Base-by-base conservation (phyloP, 2,113 vertebrate genomes). In the Fulica atra region DNA sequence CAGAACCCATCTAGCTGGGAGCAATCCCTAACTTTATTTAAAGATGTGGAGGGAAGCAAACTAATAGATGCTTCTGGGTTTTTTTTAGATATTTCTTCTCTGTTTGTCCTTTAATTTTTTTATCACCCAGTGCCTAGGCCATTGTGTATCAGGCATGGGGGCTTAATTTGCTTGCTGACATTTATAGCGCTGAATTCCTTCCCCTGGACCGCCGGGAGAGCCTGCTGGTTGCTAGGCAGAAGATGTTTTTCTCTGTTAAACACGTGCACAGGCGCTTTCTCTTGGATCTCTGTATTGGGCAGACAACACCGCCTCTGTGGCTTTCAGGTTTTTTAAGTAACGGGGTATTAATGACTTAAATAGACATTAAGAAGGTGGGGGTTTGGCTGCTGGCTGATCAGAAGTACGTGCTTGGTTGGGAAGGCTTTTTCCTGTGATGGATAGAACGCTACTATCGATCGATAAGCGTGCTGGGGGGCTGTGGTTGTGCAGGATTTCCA, bases 181-280 rank as follows among this genome's bases (percentile, higher is more conserved):
- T 93, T 95, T 96, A 10, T 85, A 87, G 74, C 24, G 5, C 59
- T 63, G 4, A 82, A 94, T 89, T 96, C 91, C 88, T 94, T 91
- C 61, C 77, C 88, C 31, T 65, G 4, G 80, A 23, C 4, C 2
- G 83, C 73, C 81, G 89, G 88, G 69, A 96, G 81, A 68, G 74
- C 92, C 61, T 87, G 83, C 78, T 79, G 86, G 92, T 97, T 96
- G 92, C 91, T 94, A 96, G 77, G 95, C 92, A 96, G 92, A 96
- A 59, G 66, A 38, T 93, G 83, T 89, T 97, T 96, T 94, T 77
- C 86, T 69, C 86, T 73, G 8, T 84, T 61, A 59, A 83, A 92
- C 88, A 86, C 20, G 38, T 95, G 88, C 91, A 83, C 64, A 60
- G 2, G 61, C 19, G 1, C 57, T 91, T 20, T 73, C 82, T 61